Evolutionary conservation across 2,888 invertebrate genomes (phyloP), one percentile per base, ranked within the genome.

Genomic region (Chesias legatella): DNA sequence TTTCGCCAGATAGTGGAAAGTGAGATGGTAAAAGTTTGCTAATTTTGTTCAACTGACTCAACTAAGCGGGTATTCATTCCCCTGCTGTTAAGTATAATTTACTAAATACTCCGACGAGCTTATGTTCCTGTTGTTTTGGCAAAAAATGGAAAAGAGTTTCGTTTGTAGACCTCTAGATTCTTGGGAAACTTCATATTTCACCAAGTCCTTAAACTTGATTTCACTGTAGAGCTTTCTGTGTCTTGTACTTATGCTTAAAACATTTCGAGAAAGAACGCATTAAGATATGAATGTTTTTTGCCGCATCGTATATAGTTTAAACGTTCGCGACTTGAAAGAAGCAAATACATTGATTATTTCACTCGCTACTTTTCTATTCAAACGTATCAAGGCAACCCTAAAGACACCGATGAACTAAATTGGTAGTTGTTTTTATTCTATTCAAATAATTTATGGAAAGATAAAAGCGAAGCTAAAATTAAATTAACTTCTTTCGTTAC

Each of bases 21-120:
- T 36, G 45, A 46, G 31, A 38, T 33, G 35, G 10, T 31, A 50
- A 43, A 53, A 47, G 40, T 46, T 53, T 10, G 22, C 20, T 38
- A 41, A 49, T 41, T 49, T 45, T 7, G 33, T 33, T 40, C 9
- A 43, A 17, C 13, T 17, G 13, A 17, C 13, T 17, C 13, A 17
- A 41, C 39, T 32, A 9, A 11, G 13, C 7, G 30, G 7, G 10
- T 21, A 20, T 3, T 17, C 8, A 27, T 31, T 27, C 11, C 11
- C 20, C 24, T 27, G 22, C 25, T 38, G 32, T 29, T 32, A 28
- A n/a, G n/a, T 34, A 43, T 33, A 32, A 29, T 29, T 25, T 10
- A 27, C 26, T 32, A 17, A 29, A 20, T 28, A 17, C 2, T 17
- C 5, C 13, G 5, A 3, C n/a, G 13, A 11, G 23, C 11, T 27